Conservation (phyloP, 2,113 vertebrate genomes). For the Origma solitaria region DNA sequence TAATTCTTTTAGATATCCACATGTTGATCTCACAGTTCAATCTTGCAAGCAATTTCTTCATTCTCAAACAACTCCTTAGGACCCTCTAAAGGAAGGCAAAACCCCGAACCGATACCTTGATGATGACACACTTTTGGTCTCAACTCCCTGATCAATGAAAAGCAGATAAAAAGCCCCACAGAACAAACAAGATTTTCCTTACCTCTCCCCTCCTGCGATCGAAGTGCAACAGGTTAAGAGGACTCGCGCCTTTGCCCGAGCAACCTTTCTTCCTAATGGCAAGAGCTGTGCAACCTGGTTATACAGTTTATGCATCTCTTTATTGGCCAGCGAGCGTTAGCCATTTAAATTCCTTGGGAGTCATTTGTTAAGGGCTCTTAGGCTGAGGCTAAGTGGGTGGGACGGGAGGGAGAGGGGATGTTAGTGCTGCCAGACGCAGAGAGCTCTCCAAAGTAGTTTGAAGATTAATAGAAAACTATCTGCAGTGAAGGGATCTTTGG, state of each 20-base stretch:
- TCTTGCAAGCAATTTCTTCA: neutral
- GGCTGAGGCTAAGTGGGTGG: slow-evolving; percentile 67
- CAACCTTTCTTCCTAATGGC: slow-evolving; percentile 66
- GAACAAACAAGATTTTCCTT: slow-evolving; percentile 63
- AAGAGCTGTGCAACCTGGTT: slow-evolving; percentile 43
- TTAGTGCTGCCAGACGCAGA: slow-evolving; percentile 27
- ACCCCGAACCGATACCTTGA: neutral
- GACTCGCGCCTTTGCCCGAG: slow-evolving; percentile 45
- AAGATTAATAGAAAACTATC: slow-evolving; percentile 52
- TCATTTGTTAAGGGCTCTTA: slow-evolving; percentile 77
- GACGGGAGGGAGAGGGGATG: slow-evolving; percentile 48
- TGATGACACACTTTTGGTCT: neutral
- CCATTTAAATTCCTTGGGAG: slow-evolving; percentile 76
- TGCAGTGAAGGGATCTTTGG: slow-evolving; percentile 2
- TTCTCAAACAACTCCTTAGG: neutral
- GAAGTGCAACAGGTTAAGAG: slow-evolving; percentile 48
- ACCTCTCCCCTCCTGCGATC: slow-evolving; percentile 63
- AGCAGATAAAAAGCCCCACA: neutral
- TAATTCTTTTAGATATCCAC: neutral
- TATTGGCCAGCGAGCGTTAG: slow-evolving; percentile 71
- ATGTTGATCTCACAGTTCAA: neutral
- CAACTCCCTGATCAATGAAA: slow-evolving; percentile 12
- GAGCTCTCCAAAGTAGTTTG: slow-evolving; percentile 37
- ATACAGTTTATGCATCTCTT: slow-evolving; percentile 46
- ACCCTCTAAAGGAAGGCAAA: neutral